Evolutionary conservation across 2,888 invertebrate genomes (phyloP).

Genomic region (Drosophila prostipennis): DNA sequence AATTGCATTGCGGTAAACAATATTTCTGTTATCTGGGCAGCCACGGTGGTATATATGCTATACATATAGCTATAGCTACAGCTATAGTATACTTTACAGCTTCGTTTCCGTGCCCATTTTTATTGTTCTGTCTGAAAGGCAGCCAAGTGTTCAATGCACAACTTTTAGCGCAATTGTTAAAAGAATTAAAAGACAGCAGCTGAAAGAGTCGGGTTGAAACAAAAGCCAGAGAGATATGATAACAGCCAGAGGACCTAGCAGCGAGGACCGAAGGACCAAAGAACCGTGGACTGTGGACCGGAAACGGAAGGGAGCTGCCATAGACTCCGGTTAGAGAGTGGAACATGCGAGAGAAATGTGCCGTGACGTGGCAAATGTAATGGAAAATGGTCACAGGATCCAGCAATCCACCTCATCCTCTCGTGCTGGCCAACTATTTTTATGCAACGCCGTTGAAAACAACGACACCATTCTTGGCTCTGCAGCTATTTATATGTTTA

Average conservation of each 20-base stretch:
- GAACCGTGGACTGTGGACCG: constrained; percentile 12
- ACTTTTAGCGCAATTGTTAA: constrained; percentile 77
- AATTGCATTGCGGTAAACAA: constrained; percentile 78
- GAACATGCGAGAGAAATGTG: constrained; percentile 69
- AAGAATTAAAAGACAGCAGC: constrained; percentile 71
- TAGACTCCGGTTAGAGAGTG: constrained; percentile 61
- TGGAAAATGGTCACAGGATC: constrained; percentile 62
- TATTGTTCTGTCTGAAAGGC: constrained; percentile 62
- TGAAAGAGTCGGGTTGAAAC: constrained; percentile 57
- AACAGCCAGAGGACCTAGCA: constrained; percentile 45
- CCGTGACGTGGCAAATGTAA: constrained; percentile 76
- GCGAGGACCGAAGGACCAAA: not conserved
- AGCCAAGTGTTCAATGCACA: constrained; percentile 77
- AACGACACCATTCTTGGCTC: constrained; percentile 49
- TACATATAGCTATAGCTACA: constrained; percentile 9
- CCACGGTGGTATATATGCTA: not conserved
- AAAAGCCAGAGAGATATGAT: constrained; percentile 74
- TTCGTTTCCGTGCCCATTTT: constrained; percentile 66
- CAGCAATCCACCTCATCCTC: constrained; percentile 5
- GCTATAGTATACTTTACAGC: constrained; percentile 61
- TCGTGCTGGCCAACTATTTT: constrained; percentile 47
- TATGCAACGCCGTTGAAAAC: constrained; percentile 67
- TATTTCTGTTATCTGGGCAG: constrained; percentile 71
- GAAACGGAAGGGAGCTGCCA: constrained; percentile 48
- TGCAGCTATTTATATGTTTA: constrained; percentile 57